These are phyloP conservation scores for Oxyscelio sp. DNA, from an alignment of 2,888 invertebrate genomes.

Conservation along the genomic window DNA sequence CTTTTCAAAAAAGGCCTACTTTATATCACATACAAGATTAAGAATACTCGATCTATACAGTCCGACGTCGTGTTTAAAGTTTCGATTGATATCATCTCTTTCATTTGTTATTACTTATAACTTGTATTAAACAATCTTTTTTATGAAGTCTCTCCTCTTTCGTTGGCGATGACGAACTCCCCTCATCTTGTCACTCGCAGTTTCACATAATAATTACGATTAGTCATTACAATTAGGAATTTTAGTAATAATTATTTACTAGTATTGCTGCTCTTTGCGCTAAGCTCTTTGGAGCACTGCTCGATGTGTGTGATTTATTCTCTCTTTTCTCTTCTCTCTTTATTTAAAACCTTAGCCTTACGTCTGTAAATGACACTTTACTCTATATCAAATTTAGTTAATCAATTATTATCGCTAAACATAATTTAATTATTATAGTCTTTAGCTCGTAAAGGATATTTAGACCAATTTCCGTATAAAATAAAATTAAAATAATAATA, in stretches of 20 bases:
- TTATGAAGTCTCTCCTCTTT: slow-evolving; percentile 30
- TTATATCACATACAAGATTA: slow-evolving; percentile 83
- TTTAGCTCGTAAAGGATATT: slow-evolving; percentile 57
- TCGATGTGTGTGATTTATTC: slow-evolving; percentile 75
- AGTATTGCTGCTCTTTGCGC: slow-evolving; percentile 85
- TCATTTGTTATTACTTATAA: background rate
- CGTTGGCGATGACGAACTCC: slow-evolving; percentile 57
- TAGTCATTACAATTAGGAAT: slow-evolving; percentile 63
- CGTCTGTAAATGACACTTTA: slow-evolving; percentile 40
- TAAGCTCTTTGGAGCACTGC: slow-evolving; percentile 81
- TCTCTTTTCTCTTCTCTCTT: slow-evolving; percentile 10
- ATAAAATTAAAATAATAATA: slow-evolving; percentile 13
- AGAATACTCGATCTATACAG: slow-evolving; percentile 71
- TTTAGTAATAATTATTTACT: slow-evolving; percentile 80
- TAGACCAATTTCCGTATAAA: slow-evolving; percentile 20
- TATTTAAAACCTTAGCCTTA: slow-evolving; percentile 57
- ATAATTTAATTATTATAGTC: slow-evolving; percentile 72
- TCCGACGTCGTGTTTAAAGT: slow-evolving; percentile 54
- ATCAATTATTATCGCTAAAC: slow-evolving; percentile 71
- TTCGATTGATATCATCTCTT: slow-evolving; percentile 32
- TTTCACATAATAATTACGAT: slow-evolving; percentile 50
- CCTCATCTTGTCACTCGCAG: slow-evolving; percentile 34
- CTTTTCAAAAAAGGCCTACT: slow-evolving; percentile 82
- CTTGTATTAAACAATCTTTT: background rate
- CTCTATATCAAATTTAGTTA: slow-evolving; percentile 68